Evolutionary conservation across 2,113 vertebrate genomes (phyloP), one percentile per base, ranked within the genome.

Genomic region (Zapornia atra): DNA sequence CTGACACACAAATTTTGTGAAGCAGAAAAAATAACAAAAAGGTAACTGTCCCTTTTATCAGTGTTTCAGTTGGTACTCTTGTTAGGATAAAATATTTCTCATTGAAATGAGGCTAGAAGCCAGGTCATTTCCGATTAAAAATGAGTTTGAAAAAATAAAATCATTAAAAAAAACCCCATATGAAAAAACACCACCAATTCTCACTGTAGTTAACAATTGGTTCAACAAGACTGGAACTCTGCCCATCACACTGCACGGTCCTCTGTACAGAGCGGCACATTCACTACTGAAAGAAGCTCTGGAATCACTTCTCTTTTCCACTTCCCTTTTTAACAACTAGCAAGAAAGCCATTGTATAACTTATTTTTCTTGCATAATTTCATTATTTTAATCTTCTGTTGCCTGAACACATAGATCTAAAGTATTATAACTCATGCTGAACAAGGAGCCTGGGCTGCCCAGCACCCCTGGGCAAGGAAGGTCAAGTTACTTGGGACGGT

Each of bases 291-390:
- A 92, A 82, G 11, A 40, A 87, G 86, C 48, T 66, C 68, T 42
- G 42, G 76, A 78, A 88, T 88, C 42, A 60, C 79, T 96, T 95
- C 93, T 88, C 59, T 80, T 70, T 96, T 94, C 60, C 48, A 66
- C 51, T 94, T 95, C 95, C 26, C 34, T 42, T 93, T 66, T 81
- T 8, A 64, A 94, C 53, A 81, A 29, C 2, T 10, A 88, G 68
- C 31, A 10, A 92, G 51, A 96, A 90, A 73, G 25, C 15, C 68
- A 88, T 92, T 81, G 90, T 56, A 5, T 51, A 93, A 94, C 34
- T 50, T 63, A 70, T 14, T 78, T 82, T 73, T 63, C 80, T 73
- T 95, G 77, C 70, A 75, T 60, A 5, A 95, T 83, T 83, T 86
- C 51, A 88, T 68, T 75, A 83, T 64, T 80, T 90, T 44, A 83